Conservation (phyloP, 2,797 vertebrate species). For the Fistularia commersonii region DNA sequence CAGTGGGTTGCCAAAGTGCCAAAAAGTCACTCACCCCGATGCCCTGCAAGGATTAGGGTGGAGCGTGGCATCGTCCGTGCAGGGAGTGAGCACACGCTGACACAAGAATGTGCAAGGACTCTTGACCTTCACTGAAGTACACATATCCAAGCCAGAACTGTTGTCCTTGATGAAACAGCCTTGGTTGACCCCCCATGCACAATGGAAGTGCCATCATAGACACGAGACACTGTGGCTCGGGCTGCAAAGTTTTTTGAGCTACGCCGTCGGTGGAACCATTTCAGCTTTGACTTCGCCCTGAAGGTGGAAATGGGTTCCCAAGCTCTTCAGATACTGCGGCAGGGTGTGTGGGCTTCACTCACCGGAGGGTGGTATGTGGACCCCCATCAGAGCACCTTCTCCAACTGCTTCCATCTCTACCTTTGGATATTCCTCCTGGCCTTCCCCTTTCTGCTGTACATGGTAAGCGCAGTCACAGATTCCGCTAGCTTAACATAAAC, state of each 20-base stretch:
- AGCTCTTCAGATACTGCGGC: constrained; percentile 88
- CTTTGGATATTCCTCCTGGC: constrained; percentile 90
- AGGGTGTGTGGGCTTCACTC: constrained; percentile 91
- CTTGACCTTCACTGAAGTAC: constrained; percentile 50
- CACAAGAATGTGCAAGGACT: constrained; percentile 64
- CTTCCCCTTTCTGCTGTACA: constrained; percentile 87
- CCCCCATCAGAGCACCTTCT: constrained; percentile 91
- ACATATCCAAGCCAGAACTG: constrained; percentile 44
- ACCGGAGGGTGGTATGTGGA: constrained; percentile 93
- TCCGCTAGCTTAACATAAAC: no score
- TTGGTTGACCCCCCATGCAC: constrained; percentile 55
- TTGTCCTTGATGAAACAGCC: constrained; percentile 61
- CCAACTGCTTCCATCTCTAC: constrained; percentile 91
- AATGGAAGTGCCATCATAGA: constrained; percentile 79
- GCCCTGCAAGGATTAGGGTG: constrained; percentile 53
- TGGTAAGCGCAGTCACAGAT: constrained; percentile 74
- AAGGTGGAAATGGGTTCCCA: constrained; percentile 84
- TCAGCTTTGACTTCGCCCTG: constrained; percentile 61
- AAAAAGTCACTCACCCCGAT: constrained; percentile 62
- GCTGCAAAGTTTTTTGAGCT: constrained; percentile 54
- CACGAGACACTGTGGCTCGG: constrained; percentile 70
- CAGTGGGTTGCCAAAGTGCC: constrained; percentile 70
- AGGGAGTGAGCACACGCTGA: constrained; percentile 42
- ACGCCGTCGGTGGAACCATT: constrained; percentile 53
- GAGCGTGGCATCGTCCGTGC: constrained; percentile 42